phyloP scores from a whole-genome alignment of 2,797 vertebrate genomes.

The Melopsittacus undulatus region DNA sequence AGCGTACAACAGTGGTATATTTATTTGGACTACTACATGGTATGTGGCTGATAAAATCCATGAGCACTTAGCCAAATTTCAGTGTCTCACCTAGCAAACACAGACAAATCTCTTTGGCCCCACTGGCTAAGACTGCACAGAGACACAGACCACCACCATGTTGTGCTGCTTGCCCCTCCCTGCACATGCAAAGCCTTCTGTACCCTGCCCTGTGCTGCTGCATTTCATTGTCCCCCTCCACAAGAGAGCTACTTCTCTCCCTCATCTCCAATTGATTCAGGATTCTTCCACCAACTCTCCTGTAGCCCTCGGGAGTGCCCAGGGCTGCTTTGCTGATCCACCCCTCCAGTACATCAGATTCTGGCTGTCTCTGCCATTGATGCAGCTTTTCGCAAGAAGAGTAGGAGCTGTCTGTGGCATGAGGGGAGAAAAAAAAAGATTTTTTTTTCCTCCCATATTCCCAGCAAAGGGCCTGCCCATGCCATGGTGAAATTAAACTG shows the following conservation, averaged over 20 bases:
- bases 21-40: neutral
- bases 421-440: neutral
- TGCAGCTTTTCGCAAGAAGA: neutral
- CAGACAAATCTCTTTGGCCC: neutral
- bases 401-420: neutral
- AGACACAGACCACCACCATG: neutral
- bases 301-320: neutral
- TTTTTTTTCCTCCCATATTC: neutral
- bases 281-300: neutral
- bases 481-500: neutral
- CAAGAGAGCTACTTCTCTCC: neutral
- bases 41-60: neutral
- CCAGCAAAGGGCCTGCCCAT: neutral
- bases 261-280: neutral
- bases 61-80: fast-evolving
- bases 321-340: neutral
- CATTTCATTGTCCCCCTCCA: neutral
- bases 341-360: neutral
- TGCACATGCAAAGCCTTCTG: neutral
- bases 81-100: neutral
- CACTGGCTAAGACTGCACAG: neutral
- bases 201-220: neutral
- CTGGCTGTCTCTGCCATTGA: neutral
- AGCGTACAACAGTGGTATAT: neutral
- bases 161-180: neutral